Base-by-base conservation (phyloP, 2,797 vertebrate genomes). In the Picus viridis region DNA sequence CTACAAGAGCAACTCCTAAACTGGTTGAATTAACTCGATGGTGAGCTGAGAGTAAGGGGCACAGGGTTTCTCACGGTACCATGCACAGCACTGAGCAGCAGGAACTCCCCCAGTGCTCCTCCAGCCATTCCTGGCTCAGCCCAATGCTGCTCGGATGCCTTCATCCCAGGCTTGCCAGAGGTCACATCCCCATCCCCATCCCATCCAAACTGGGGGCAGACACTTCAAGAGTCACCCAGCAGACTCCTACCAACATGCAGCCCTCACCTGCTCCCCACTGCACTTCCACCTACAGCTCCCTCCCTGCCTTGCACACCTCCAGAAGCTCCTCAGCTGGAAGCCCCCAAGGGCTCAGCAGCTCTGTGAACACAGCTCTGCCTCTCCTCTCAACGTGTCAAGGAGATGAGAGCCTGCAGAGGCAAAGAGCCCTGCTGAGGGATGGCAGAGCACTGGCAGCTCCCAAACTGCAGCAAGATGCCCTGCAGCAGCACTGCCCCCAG, bases 61-160 rank as follows among this genome's bases (percentile, higher is more conserved):
- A 59, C 11, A 16, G 7, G 2, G 1, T 45, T 68, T 75, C 56
- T 27, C 9, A 0, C 7, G 26, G 16, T 29, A 47, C 18, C 16
- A 10, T 0, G 0, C 13, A 8, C 2, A 12, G 13, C 22, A 36
- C 8, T 22, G 29, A 19, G 13, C 32, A 69, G 26, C 5, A 30
- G 41, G 23, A 51, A 36, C 26, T 15, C 20, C 16, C n/a, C 45
- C 49, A 24, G 27, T 10, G 6, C 12, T 80, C 51, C 57, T 29
- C 16, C 26, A 30, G 24, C 27, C 16, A 12, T 11, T 43, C 15
- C 49, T 54, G 15, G 30, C 13, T 67, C 43, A 47, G 26, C 36
- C 36, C 45, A 41, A 45, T 26, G 32, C 67, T 10, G 9, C 10
- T 24, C 27, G 51, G 51, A 26, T 24, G 23, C 6, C 26, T 53